Conservation (phyloP, 2,888 invertebrate species). For the Microdon myrmicae region DNA sequence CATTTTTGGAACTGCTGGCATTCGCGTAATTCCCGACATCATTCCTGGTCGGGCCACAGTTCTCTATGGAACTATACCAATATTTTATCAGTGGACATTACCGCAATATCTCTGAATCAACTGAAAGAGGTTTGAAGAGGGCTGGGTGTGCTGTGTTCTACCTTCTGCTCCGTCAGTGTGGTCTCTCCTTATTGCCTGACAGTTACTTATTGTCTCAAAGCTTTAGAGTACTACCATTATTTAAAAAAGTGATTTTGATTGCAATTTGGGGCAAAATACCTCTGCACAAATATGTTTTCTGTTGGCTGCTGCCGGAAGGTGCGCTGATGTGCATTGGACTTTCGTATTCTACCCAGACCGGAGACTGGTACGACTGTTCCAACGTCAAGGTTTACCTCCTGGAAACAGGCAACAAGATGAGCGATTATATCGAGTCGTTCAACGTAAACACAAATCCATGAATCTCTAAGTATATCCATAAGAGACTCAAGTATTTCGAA, state of each 20-base stretch:
- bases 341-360: too few relatives aligned
- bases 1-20: conserved; percentile 81
- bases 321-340: conserved; percentile 73
- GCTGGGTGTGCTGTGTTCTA: conserved; percentile 78
- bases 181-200: conserved; percentile 77
- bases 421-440: too few relatives aligned
- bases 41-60: conserved; percentile 94
- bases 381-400: too few relatives aligned
- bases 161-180: conserved; percentile 78
- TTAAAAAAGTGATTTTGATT: conserved; percentile 74
- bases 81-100: conserved; percentile 80
- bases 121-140: conserved; percentile 69
- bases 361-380: too few relatives aligned
- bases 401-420: too few relatives aligned
- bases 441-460: too few relatives aligned
- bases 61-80: conserved; percentile 82
- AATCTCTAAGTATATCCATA: too few relatives aligned
- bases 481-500: too few relatives aligned
- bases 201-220: conserved; percentile 76
- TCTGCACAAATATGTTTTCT: conserved; percentile 91
- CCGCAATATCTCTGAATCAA: conserved; percentile 65
- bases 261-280: conserved; percentile 87
- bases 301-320: conserved; percentile 92
- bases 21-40: conserved; percentile 89
- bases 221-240: conserved; percentile 69